These are phyloP conservation scores for Meloidogyne floridensis DNA, from an alignment of 1,140 invertebrate species.

Conservation along the genomic window DNA sequence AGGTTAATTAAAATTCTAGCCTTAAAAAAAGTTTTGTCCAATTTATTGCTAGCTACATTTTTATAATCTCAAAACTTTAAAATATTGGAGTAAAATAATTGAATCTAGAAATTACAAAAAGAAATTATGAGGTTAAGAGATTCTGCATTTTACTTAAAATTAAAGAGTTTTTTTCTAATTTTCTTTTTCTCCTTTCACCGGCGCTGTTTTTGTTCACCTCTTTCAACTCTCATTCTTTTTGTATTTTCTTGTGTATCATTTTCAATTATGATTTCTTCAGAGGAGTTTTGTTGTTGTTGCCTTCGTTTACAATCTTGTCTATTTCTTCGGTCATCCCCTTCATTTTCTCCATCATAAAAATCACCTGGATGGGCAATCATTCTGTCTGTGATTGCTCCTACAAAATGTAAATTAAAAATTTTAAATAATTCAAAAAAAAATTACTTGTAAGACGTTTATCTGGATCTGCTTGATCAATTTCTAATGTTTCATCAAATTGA, in stretches of 20 bases:
- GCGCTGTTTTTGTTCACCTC: neutral
- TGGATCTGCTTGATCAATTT: conserved; percentile 55
- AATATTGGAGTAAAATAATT: no score
- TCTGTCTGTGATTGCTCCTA: conserved; percentile 80
- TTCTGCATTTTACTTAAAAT: neutral
- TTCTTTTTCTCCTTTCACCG: neutral
- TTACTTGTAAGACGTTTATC: conserved; percentile 55
- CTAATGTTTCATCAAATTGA: conserved; percentile 54
- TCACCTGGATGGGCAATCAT: conserved; percentile 92
- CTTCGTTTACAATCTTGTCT: conserved; percentile 32
- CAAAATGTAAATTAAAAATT: conserved; percentile 67
- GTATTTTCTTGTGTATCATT: conserved; percentile 1
- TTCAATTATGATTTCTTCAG: neutral
- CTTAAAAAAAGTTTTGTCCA: no score
- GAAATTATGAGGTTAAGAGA: neutral
- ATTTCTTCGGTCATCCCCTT: conserved; percentile 52
- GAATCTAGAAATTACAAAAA: no score
- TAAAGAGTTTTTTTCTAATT: neutral
- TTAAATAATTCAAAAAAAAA: conserved; percentile 30
- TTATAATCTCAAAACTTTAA: no score
- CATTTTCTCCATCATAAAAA: conserved; percentile 85
- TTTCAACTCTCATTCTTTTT: neutral
- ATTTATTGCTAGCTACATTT: no score
- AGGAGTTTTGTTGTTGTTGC: neutral
- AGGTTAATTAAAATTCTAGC: no score